Conservation (phyloP, 2,797 vertebrate genomes). For the Labeo calbasu region DNA sequence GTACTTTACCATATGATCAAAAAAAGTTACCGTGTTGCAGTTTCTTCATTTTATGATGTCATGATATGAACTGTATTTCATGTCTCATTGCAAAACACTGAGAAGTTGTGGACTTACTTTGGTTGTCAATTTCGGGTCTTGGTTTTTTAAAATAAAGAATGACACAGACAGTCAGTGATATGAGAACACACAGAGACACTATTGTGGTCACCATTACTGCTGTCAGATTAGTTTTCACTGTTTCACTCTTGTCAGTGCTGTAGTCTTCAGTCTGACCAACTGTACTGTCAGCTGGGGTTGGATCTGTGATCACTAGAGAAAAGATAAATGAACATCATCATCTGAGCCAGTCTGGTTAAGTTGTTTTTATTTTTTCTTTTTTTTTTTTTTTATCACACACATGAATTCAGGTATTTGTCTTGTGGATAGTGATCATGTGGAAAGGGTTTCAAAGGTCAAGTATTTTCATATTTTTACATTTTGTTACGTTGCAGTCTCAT, state of each 20-base stretch:
- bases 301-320: not conserved
- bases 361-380: no score
- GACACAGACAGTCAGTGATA: not conserved
- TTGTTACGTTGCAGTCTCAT: no score
- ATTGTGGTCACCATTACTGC: not conserved
- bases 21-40: not conserved
- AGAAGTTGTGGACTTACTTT: not conserved
- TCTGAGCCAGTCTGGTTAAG: no score
- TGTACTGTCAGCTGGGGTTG: not conserved
- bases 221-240: not conserved
- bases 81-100: not conserved
- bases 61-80: not conserved
- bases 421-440: no score
- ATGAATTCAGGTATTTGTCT: no score
- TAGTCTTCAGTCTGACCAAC: not conserved
- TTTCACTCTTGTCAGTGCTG: not conserved
- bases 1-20: not conserved
- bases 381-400: no score
- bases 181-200: conserved; percentile 13
- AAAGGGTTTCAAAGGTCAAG: no score
- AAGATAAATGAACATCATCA: not conserved
- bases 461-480: no score
- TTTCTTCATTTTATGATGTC: not conserved
- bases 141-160: not conserved
- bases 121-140: not conserved